phyloP scores from a whole-genome alignment of 2,888 invertebrate species.

The Parnassius glacialis region DNA sequence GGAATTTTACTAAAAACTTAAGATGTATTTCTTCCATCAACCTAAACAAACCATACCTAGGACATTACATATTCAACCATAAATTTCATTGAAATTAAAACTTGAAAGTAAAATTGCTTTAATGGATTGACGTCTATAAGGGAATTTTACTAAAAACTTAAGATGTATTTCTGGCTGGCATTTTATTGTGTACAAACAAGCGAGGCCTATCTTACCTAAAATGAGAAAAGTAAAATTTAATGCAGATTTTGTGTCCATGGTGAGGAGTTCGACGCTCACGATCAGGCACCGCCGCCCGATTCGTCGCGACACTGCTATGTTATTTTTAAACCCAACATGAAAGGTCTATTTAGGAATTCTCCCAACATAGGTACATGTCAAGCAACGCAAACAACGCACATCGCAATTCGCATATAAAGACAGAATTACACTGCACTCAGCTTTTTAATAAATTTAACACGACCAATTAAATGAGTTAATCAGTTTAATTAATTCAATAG shows the following conservation, averaged over 20 bases:
- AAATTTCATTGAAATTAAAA: neutral
- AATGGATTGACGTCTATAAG: conserved; percentile 11
- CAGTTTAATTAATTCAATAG: conserved; percentile 33
- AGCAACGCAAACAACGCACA: conserved; percentile 64
- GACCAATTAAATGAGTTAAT: conserved; percentile 24
- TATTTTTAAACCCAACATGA: conserved; percentile 78
- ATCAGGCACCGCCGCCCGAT: conserved; percentile 51
- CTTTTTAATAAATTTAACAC: conserved; percentile 8
- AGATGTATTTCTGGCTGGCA: neutral
- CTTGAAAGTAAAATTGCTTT: neutral
- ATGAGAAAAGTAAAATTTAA: conserved; percentile 46
- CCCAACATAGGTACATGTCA: conserved; percentile 64
- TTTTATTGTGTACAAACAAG: conserved; percentile 22
- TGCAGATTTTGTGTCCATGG: conserved; percentile 48
- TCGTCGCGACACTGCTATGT: conserved; percentile 65
- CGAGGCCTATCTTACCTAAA: conserved; percentile 49
- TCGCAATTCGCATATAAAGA: conserved; percentile 37
- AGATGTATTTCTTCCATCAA: no score
- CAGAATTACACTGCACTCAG: conserved; percentile 8
- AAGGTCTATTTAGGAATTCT: conserved; percentile 74
- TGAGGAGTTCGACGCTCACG: conserved; percentile 52
- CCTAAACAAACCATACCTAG: no score
- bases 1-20: conserved; percentile 20
- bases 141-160: conserved; percentile 20
- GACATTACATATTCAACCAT: no score